Conservation (phyloP, 2,113 vertebrate genomes). For the Plecturocebus donacophilus region DNA sequence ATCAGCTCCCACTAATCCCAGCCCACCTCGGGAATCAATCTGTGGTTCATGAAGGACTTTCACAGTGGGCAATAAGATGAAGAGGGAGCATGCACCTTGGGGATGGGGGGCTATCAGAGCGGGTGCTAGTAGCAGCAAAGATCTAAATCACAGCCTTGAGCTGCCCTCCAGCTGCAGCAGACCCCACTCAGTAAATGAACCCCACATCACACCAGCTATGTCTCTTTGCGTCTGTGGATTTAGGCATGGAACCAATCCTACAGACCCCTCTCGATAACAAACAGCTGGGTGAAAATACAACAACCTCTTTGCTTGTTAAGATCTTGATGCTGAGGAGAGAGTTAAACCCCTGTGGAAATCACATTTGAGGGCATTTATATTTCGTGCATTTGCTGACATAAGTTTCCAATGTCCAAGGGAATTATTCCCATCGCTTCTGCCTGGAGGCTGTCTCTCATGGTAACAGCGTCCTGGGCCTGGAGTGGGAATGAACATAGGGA, state of each 20-base stretch:
- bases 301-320: conserved; percentile 53
- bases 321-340: background rate
- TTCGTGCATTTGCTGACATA: conserved; percentile 39
- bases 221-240: conserved; percentile 76
- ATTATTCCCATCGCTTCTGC: too few relatives aligned
- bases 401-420: background rate
- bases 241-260: conserved; percentile 81
- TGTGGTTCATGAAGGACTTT: background rate
- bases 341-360: conserved; percentile 43
- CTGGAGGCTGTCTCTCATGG: background rate
- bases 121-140: accelerated
- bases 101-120: conserved; percentile 15
- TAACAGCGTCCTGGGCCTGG: accelerated
- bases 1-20: background rate
- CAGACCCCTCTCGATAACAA: conserved; percentile 67
- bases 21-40: background rate
- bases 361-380: background rate
- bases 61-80: background rate
- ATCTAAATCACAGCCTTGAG: conserved; percentile 70
- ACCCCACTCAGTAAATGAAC: conserved; percentile 72
- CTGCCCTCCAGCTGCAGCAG: conserved; percentile 30
- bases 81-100: accelerated
- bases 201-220: background rate
- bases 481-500: background rate
- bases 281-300: conserved; percentile 65